Percentiles rank a stretch among this genome's conserved stretches.
Evolutionary conservation across 1,140 invertebrate species (phyloP).

Genomic region (Lepidostoma basale): DNA sequence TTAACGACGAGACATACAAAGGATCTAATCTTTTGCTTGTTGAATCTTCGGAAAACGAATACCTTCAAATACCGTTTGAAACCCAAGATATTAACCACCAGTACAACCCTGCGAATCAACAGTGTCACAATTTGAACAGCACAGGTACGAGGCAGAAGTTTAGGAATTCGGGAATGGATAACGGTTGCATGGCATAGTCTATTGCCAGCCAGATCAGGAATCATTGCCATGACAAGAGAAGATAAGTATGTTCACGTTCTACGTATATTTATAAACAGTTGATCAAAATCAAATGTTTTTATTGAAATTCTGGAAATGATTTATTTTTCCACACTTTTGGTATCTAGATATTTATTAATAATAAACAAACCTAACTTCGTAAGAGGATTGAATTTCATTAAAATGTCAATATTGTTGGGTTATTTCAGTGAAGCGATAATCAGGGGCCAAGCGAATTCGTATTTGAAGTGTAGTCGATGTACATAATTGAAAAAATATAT

Average conservation of each 20-base stretch:
- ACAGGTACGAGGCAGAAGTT: constrained; percentile 53
- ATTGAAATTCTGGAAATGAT: constrained; percentile 17
- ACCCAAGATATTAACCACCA: constrained; percentile 45
- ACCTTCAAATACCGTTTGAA: constrained; percentile 47
- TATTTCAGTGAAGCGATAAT: neutral
- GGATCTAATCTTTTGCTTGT: constrained; percentile 54
- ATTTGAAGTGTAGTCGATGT: neutral
- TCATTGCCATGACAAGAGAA: constrained; percentile 25
- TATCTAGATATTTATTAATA: constrained; percentile 8
- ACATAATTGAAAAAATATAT: constrained; percentile 3
- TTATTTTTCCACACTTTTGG: constrained; percentile 15
- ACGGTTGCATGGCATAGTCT: constrained; percentile 57
- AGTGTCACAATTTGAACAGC: constrained; percentile 51
- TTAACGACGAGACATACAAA: constrained; percentile 54
- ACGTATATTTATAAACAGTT: constrained; percentile 14
- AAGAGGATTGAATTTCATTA: constrained; percentile 25
- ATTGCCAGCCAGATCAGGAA: neutral
- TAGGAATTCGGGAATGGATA: constrained; percentile 55
- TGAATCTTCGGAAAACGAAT: constrained; percentile 40
- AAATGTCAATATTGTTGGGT: neutral
- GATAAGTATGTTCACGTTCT: neutral
- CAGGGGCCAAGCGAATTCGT: constrained; percentile 6
- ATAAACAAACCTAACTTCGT: neutral
- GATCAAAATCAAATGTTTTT: constrained; percentile 7
- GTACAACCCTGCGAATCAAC: constrained; percentile 48